Conservation (phyloP, 2,797 vertebrate genomes). For the Momotus momota region DNA sequence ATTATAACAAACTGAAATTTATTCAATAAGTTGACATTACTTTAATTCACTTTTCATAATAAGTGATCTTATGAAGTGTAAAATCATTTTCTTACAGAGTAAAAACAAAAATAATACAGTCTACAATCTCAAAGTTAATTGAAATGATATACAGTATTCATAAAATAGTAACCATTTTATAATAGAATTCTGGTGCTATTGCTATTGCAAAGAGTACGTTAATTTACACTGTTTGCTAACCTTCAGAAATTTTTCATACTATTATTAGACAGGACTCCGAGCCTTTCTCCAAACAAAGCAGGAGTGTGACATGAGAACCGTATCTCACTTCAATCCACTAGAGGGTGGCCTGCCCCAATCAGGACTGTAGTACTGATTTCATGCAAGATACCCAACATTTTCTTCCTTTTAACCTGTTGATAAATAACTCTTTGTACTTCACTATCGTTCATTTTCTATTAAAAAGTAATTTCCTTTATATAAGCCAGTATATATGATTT, state of each 20-base stretch:
- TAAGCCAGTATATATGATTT: background rate
- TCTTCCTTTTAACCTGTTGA: slow-evolving; percentile 70
- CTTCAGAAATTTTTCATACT: background rate
- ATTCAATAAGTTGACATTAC: background rate
- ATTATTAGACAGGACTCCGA: background rate
- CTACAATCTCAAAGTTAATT: background rate
- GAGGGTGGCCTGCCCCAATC: slow-evolving; percentile 74
- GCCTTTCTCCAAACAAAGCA: background rate
- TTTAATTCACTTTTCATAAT: background rate
- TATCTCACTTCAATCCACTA: slow-evolving; percentile 77
- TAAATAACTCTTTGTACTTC: slow-evolving; percentile 19
- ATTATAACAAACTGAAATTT: background rate
- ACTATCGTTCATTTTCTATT: background rate
- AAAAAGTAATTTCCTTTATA: background rate
- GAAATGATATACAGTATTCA: background rate
- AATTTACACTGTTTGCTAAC: background rate
- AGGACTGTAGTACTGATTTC: slow-evolving; percentile 46
- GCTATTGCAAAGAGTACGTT: background rate
- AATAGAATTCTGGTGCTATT: background rate
- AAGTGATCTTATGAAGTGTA: slow-evolving; percentile 1
- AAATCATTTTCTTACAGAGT: background rate
- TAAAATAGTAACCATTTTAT: background rate
- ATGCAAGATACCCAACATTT: background rate
- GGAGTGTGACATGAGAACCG: slow-evolving; percentile 1
- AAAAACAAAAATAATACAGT: background rate